These are phyloP conservation scores for Tetramorium parvispinum DNA, from an alignment of 1,140 invertebrate species.

Conservation along the genomic window DNA sequence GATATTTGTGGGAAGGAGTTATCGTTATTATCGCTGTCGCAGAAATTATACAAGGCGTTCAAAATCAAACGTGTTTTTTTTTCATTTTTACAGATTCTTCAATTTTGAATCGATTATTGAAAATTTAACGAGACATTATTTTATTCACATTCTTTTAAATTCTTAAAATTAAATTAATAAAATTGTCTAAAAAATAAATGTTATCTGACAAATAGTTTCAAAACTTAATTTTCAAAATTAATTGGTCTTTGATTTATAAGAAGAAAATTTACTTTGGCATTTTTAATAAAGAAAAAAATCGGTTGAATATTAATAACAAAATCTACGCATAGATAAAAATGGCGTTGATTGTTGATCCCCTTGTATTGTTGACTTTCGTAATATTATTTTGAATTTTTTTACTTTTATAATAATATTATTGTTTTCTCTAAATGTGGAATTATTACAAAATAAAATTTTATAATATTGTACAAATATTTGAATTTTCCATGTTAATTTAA, in stretches of 20 bases:
- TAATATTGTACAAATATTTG: neutral
- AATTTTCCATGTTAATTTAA: slow-evolving; percentile 8
- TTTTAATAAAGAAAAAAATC: neutral
- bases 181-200: slow-evolving; percentile 6
- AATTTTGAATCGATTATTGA: neutral
- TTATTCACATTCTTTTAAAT: neutral
- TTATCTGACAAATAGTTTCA: neutral
- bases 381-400: neutral
- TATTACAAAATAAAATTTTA: neutral
- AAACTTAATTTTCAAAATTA: neutral
- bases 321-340: neutral
- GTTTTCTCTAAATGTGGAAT: neutral
- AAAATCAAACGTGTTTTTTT: slow-evolving; percentile 9
- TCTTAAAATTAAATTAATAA: neutral
- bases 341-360: neutral
- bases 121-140: neutral
- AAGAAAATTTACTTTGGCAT: neutral
- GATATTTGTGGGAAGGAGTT: slow-evolving; percentile 73
- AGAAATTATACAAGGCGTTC: slow-evolving; percentile 16
- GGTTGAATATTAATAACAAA: neutral
- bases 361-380: slow-evolving; percentile 11
- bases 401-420: neutral
- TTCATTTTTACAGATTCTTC: neutral
- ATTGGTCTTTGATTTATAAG: neutral
- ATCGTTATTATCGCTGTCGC: slow-evolving; percentile 43